These are phyloP conservation scores for Zenarchopterus dispar DNA, from an alignment of 2,797 vertebrate species.

Conservation along the genomic window DNA sequence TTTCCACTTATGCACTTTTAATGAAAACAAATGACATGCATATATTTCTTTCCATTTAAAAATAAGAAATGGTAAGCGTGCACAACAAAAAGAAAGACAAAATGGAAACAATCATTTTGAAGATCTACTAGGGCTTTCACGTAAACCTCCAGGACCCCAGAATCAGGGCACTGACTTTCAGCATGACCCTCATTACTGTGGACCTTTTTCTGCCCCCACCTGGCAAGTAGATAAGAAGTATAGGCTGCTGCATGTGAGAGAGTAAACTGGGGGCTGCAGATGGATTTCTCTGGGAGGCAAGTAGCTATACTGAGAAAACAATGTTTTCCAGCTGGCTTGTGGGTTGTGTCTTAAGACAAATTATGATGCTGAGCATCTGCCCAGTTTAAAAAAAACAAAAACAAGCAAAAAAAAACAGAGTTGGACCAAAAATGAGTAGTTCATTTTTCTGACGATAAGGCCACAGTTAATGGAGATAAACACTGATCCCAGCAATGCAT, in stretches of 20 bases:
- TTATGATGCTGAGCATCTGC: not conserved
- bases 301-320: not conserved
- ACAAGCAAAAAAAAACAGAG: not conserved
- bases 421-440: too few relatives aligned
- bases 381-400: not conserved
- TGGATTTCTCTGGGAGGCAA: conserved; percentile 69
- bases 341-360: not conserved
- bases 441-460: too few relatives aligned
- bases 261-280: conserved; percentile 46
- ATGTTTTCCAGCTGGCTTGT: not conserved
- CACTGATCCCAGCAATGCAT: too few relatives aligned
- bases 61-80: not conserved
- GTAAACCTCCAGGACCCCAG: conserved; percentile 21
- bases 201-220: conserved; percentile 70
- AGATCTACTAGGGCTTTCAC: conserved; percentile 9
- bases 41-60: not conserved
- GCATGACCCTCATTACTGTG: conserved; percentile 76
- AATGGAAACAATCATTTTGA: not conserved
- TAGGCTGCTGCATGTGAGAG: conserved; percentile 40
- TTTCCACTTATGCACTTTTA: conserved; percentile 20
- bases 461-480: too few relatives aligned
- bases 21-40: not conserved
- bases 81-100: not conserved
- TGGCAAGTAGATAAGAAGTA: conserved; percentile 58
- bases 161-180: conserved; percentile 73